Conservation (phyloP, 2,113 vertebrate species). For the Coptodon bakossiorum region DNA sequence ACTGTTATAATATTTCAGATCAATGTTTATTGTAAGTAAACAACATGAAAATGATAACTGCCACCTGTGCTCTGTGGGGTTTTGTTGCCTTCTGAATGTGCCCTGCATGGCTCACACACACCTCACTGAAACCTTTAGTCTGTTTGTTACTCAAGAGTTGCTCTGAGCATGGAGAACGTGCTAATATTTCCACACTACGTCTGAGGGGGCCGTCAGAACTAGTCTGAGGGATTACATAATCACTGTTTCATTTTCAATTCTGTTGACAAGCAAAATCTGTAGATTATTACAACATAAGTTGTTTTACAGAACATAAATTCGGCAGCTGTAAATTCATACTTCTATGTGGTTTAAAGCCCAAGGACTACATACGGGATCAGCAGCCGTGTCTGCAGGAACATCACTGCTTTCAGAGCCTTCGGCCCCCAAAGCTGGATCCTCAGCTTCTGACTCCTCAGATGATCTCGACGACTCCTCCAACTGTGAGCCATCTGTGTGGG, state of each 20-base stretch:
- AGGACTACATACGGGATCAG: conserved; percentile 9
- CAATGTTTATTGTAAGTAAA: accelerated
- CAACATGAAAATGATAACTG: neutral
- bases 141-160: neutral
- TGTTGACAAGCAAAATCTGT: neutral
- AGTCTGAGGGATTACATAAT: neutral
- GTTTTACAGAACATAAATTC: accelerated
- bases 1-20: neutral
- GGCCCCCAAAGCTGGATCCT: neutral
- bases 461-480: neutral
- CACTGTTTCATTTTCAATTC: accelerated
- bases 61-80: neutral
- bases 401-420: neutral
- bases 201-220: accelerated
- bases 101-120: neutral
- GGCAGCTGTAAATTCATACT: neutral
- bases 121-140: neutral
- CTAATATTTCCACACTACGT: neutral
- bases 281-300: neutral
- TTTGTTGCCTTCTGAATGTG: neutral
- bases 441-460: neutral
- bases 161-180: neutral
- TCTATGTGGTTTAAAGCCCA: neutral
- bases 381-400: neutral
- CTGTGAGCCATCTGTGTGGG: neutral